Evolutionary conservation across 2,888 invertebrate species (phyloP), one percentile per base, ranked within the genome.

Genomic region (Netelia melanura): DNA sequence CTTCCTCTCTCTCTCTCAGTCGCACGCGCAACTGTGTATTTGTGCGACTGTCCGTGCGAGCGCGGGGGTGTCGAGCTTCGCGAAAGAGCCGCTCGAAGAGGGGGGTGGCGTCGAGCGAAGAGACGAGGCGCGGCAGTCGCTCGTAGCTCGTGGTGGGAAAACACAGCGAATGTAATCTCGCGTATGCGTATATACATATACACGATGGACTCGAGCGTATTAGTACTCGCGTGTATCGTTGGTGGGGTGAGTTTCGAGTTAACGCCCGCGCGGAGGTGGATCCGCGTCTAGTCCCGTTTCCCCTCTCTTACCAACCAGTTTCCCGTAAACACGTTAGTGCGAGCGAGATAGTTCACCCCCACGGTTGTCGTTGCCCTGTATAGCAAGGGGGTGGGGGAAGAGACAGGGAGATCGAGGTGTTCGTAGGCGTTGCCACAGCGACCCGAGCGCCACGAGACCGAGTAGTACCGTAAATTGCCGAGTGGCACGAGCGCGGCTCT

Each of bases 211-310:
- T 43, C 17, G 11, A 21, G 54, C 25, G 9, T 25, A 25, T 62
- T 62, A 30, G 43, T 48, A 43, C 10, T 62, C 21, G 25, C 44
- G 9, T 67, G 17, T 67, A 23, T 43, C 25, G 44, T 14, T 67
- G 79, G 85, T 75, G 87, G 62, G 84, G 85, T 72, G 70, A 81
- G 81, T 77, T 65, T 52, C 48, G 88, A 90, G 93, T 90, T 87
- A 90, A 90, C 93, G 92, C 93, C 93, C 93, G 92, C 89, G 72
- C 81, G 92, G 90, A 89, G 93, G 93, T 89, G 90, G 92, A 82
- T 81, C 79, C 23, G 65, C 54, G 54, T 70, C 62, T 54, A 52
- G 79, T 72, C 64, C 72, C 44, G 64, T 67, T 44, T 52, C 71
- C 76, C 78, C 70, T 67, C 72, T 23, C 78, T 65, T 14, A 1